Percentiles rank a stretch among this genome's conserved stretches.
These are phyloP conservation scores for Xenus cinereus DNA, from an alignment of 2,113 vertebrate species.

Conservation along the genomic window DNA sequence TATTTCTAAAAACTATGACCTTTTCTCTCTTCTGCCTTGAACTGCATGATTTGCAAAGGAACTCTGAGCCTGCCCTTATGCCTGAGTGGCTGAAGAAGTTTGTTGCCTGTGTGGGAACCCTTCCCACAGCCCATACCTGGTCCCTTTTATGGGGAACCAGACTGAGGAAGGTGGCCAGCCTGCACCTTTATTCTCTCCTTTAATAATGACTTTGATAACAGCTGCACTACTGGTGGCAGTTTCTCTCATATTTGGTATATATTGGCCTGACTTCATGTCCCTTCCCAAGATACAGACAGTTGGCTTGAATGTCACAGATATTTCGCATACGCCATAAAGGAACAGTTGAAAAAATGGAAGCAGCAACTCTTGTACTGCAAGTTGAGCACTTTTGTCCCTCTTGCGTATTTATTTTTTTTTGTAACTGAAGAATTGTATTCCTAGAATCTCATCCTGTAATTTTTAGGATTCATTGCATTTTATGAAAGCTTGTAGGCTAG, in stretches of 20 bases:
- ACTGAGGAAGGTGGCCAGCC: neutral
- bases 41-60: conserved; percentile 23
- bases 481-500: neutral
- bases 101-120: neutral
- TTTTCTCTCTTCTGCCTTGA: conserved; percentile 25
- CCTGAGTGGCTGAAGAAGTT: conserved; percentile 20
- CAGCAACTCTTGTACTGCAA: neutral
- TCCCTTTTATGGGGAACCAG: neutral
- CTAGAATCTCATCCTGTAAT: neutral
- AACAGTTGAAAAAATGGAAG: neutral
- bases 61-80: neutral
- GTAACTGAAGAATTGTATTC: neutral
- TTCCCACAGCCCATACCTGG: neutral
- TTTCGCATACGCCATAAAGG: neutral
- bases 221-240: neutral
- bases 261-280: neutral
- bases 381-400: neutral
- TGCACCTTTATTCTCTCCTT: neutral
- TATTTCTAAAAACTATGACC: neutral
- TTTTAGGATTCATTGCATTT: neutral
- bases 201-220: neutral
- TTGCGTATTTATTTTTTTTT: neutral
- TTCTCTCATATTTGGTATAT: neutral
- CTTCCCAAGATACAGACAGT: neutral
- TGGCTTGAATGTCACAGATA: neutral